A percentile compares a stretch with the other conserved stretches of the same genome.
These are phyloP conservation scores for Apantesis nais DNA, from an alignment of 2,888 invertebrate genomes.

Conservation along the genomic window DNA sequence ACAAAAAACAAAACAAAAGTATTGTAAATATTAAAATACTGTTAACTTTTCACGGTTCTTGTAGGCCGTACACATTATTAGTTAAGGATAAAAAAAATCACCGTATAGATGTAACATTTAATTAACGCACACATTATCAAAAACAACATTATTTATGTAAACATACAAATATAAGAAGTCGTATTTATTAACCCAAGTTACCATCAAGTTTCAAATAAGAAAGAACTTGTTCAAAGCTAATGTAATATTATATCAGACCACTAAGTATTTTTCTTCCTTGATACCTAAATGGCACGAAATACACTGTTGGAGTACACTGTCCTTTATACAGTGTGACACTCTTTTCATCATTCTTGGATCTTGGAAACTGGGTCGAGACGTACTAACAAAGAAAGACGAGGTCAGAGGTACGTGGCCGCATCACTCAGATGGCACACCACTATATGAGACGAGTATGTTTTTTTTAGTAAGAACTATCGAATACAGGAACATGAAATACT, in stretches of 20 bases:
- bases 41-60: neutral
- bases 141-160: too few relatives aligned
- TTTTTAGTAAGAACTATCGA: slow-evolving; percentile 3
- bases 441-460: neutral
- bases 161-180: too few relatives aligned
- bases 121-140: too few relatives aligned
- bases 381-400: slow-evolving; percentile 21
- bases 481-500: neutral
- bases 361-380: slow-evolving; percentile 37
- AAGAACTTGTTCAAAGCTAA: neutral
- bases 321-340: slow-evolving; percentile 6
- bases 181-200: neutral
- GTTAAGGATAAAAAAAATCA: too few relatives aligned
- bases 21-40: neutral
- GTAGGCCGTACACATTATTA: too few relatives aligned
- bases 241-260: neutral
- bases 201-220: neutral
- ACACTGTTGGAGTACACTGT: slow-evolving; percentile 4
- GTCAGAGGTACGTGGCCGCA: slow-evolving; percentile 14
- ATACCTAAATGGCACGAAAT: neutral
- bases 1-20: too few relatives aligned
- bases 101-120: neutral
- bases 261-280: neutral
- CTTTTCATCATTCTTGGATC: slow-evolving; percentile 23
- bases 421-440: slow-evolving; percentile 2